Evolutionary conservation across 2,797 vertebrate genomes (phyloP).

Genomic region (Nannoperca australis): DNA sequence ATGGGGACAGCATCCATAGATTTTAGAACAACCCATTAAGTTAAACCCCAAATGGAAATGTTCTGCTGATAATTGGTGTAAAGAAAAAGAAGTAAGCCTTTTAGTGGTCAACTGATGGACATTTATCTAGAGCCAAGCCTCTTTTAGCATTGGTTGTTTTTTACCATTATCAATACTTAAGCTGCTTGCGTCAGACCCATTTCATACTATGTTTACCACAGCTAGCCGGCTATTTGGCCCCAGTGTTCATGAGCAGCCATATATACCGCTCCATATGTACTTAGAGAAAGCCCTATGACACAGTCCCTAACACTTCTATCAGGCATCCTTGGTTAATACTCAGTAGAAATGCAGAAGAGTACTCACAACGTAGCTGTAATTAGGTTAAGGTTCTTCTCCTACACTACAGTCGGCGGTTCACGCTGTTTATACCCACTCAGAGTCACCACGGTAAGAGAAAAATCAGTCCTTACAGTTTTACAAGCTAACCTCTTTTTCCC

Average conservation of each 20-base stretch:
- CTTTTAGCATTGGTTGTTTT: constrained; percentile 50
- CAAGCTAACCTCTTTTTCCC: constrained; percentile 4
- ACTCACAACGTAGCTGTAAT: constrained; percentile 67
- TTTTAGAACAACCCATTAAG: constrained; percentile 68
- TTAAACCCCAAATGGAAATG: constrained; percentile 64
- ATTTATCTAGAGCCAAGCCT: constrained; percentile 33
- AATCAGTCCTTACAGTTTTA: constrained; percentile 39
- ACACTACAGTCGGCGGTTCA: constrained; percentile 55
- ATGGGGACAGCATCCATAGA: constrained; percentile 61
- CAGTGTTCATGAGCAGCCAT: constrained; percentile 10
- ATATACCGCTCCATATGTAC: constrained; percentile 15
- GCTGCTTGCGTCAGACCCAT: constrained; percentile 51
- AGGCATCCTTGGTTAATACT: constrained; percentile 21
- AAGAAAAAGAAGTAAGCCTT: constrained; percentile 39
- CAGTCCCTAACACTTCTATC: constrained; percentile 13
- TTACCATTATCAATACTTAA: constrained; percentile 53
- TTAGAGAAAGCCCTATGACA: constrained; percentile 6
- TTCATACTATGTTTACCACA: constrained; percentile 37
- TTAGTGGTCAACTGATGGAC: constrained; percentile 34
- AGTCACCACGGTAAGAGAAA: constrained; percentile 79
- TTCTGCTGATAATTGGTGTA: constrained; percentile 58
- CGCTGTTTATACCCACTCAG: constrained; percentile 69
- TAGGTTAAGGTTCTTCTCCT: constrained; percentile 80
- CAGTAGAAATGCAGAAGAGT: constrained; percentile 68
- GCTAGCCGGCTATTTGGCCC: constrained; percentile 20